Evolutionary conservation across 2,113 vertebrate species (phyloP), one percentile per base, ranked within the genome.

Genomic region (Caracal caracal): DNA sequence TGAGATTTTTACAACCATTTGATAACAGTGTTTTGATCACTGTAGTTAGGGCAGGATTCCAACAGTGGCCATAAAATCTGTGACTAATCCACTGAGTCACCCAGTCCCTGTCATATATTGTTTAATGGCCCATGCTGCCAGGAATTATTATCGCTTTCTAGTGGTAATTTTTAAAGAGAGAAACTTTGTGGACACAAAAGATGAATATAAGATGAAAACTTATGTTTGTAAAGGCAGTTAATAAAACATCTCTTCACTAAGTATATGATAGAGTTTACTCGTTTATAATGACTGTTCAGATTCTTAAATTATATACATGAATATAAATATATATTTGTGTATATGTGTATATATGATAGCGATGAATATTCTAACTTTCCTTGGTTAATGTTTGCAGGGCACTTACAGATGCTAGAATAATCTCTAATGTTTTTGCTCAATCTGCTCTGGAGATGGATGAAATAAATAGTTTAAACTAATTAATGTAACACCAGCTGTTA

Each of bases 381-480:
- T 99, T 99, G 98, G 95, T 99, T 99, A 99, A 99, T 99, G 99
- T 99, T 99, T 99, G 99, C 99, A 99, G 99, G 99, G 99, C 99
- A 99, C 99, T 99, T 99, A 99, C 99, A 99, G 99, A 99, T 99
- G 99, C 99, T 99, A 99, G 99, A 99, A 99, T 99, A 99, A 99
- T 99, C 99, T 99, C 99, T 99, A 99, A 99, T 99, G 99, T 99
- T 99, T 99, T 99, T 99, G 99, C 99, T 99, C 99, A 99, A 99
- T 99, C 99, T 99, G 99, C 99, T 99, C 99, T 99, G 99, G 99
- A 99, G 99, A 99, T 99, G 99, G 99, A 99, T 99, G 99, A 99
- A 99, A 99, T 99, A 99, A 99, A 99, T 99, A 99, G 99, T 99
- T 99, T 99, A 99, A 99, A 99, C 99, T 99, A 99, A 99, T 99